Conservation (phyloP, 2,888 invertebrate species). For the Eucera pruinosa region DNA sequence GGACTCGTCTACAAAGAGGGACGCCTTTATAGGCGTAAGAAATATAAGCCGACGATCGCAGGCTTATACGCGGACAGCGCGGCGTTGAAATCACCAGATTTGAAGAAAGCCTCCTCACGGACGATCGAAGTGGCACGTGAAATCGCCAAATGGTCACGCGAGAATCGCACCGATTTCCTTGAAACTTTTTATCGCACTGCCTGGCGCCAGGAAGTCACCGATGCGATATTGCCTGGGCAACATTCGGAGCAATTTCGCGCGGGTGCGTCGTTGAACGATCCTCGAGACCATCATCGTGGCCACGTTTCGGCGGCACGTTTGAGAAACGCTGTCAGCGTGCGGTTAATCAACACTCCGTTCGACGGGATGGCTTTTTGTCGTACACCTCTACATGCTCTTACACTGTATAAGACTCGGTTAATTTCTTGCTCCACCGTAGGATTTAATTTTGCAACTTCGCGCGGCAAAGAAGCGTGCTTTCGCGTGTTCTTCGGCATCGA, state of each 20-base stretch:
- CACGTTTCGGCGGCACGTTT: constrained; percentile 19
- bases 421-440: constrained; percentile 55
- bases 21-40: no score
- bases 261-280: not conserved
- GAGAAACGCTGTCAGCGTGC: constrained; percentile 50
- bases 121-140: constrained; percentile 28
- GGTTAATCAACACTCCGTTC: constrained; percentile 63
- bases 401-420: constrained; percentile 40
- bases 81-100: constrained; percentile 30
- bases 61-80: no score
- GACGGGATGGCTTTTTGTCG: constrained; percentile 53
- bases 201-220: constrained; percentile 31
- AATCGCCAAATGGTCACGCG: constrained; percentile 14
- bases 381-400: constrained; percentile 5
- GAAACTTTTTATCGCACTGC: constrained; percentile 2
- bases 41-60: no score
- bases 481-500: not conserved
- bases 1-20: no score
- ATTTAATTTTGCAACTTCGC: constrained; percentile 61
- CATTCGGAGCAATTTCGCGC: not conserved
- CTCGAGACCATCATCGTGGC: not conserved
- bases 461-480: constrained; percentile 29
- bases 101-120: not conserved
- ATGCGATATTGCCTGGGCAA: not conserved
- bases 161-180: not conserved